Conservation (phyloP, 2,888 invertebrate species). For the Mythimna pallens region DNA sequence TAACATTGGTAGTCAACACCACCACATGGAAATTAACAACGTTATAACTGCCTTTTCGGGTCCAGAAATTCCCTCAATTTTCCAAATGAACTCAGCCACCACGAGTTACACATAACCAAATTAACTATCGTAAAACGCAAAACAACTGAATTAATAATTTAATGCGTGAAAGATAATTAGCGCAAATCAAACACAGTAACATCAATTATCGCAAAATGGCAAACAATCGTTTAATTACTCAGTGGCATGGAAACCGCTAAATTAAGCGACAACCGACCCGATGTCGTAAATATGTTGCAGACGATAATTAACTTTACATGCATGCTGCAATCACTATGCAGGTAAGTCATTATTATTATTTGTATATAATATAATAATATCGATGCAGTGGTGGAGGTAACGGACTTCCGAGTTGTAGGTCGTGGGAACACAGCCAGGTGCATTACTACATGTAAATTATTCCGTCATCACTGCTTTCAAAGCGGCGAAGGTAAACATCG, state of each 20-base stretch:
- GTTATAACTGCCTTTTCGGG: not conserved
- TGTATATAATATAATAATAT: too few species aligned
- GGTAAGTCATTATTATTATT: constrained; percentile 42
- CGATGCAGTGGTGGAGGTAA: too few species aligned
- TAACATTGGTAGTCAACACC: not conserved
- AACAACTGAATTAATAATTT: constrained; percentile 79
- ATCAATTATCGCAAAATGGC: constrained; percentile 88
- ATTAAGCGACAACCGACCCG: constrained; percentile 81
- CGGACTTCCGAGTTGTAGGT: too few species aligned
- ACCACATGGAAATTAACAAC: not conserved
- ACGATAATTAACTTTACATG: constrained; percentile 77
- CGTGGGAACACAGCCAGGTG: too few species aligned
- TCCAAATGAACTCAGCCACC: constrained; percentile 33
- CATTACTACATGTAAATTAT: too few species aligned
- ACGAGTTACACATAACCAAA: constrained; percentile 59
- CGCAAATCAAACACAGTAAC: constrained; percentile 87
- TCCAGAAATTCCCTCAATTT: constrained; percentile 7
- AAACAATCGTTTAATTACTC: constrained; percentile 89
- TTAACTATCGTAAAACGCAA: constrained; percentile 67
- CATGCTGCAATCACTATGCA: constrained; percentile 55
- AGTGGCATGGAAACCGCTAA: constrained; percentile 85
- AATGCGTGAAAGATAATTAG: constrained; percentile 86
- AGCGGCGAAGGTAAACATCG: too few species aligned
- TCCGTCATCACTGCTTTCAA: too few species aligned
- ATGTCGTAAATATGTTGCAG: constrained; percentile 78